phyloP scores from a whole-genome alignment of 1,140 invertebrate genomes.

The Artemia franciscana region DNA sequence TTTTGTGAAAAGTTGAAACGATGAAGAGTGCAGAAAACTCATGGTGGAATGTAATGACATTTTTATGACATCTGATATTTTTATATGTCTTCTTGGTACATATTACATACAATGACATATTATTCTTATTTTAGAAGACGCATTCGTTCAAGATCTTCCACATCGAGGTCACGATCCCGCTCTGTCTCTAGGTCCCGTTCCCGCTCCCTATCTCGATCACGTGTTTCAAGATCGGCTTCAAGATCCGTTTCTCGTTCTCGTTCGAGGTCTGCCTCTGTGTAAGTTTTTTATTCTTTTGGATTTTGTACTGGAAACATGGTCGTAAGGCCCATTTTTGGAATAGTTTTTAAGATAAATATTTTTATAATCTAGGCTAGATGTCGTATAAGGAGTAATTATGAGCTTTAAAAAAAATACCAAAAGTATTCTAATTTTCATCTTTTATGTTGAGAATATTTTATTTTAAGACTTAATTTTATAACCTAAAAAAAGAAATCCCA shows the following conservation, averaged over 20 bases:
- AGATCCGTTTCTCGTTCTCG: slow-evolving; percentile 14
- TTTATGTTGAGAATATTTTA: too few species aligned
- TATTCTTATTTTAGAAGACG: slow-evolving; percentile 19
- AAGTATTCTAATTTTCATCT: neutral
- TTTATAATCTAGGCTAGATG: neutral
- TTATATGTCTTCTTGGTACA: slow-evolving; percentile 18
- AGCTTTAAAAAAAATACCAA: neutral
- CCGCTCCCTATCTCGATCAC: slow-evolving; percentile 9
- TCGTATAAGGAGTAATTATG: neutral
- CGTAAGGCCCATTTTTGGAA: neutral
- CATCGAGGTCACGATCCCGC: slow-evolving; percentile 9
- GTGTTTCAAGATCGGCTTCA: slow-evolving; percentile 9
- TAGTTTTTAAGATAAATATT: neutral
- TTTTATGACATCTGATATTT: slow-evolving; percentile 21
- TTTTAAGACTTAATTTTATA: too few species aligned
- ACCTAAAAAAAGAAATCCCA: too few species aligned
- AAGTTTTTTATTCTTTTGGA: neutral
- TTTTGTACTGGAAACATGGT: neutral
- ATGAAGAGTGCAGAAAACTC: slow-evolving; percentile 4
- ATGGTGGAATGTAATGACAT: slow-evolving; percentile 5
- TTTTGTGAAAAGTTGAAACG: neutral
- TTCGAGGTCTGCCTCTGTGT: slow-evolving; percentile 6
- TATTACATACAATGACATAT: slow-evolving; percentile 20
- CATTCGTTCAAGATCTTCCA: slow-evolving; percentile 11
- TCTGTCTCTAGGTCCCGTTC: slow-evolving; percentile 13